Percentiles rank a stretch among this genome's conserved stretches.
Conservation (phyloP, 2,888 invertebrate species). For the Sympetrum striolatum region DNA sequence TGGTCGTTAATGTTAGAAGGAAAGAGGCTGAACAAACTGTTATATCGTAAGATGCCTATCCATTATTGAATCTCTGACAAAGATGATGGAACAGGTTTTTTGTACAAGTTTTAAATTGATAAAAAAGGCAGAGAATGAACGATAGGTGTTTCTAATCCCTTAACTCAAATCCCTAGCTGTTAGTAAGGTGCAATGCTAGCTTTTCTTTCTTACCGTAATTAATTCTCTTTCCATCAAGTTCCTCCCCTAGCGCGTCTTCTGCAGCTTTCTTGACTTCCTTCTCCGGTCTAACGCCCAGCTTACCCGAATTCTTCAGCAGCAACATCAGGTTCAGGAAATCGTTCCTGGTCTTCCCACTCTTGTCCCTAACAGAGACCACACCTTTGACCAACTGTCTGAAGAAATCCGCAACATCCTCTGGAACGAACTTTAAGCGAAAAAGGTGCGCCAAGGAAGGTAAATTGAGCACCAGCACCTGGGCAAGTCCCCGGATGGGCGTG, state of each 20-base stretch:
- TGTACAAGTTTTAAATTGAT: no score
- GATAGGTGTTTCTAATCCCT: no score
- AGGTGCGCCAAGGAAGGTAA: background rate
- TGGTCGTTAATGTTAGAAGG: no score
- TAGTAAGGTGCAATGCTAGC: background rate
- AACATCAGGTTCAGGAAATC: slow-evolving; percentile 65
- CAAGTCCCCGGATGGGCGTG: slow-evolving; percentile 9
- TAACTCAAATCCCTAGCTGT: no score
- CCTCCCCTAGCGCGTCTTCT: background rate
- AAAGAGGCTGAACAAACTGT: no score
- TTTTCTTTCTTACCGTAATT: background rate
- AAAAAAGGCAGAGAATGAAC: no score
- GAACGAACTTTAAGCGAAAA: background rate
- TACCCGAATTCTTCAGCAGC: background rate
- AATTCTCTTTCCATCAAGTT: background rate
- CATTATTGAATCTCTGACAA: no score
- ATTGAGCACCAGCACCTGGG: background rate
- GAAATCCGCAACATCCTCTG: slow-evolving; percentile 51
- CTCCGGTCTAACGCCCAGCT: background rate
- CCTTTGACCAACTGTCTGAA: slow-evolving; percentile 61
- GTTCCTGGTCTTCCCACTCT: slow-evolving; percentile 60
- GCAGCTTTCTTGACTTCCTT: background rate
- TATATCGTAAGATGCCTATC: no score
- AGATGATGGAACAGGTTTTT: no score
- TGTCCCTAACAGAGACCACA: slow-evolving; percentile 61